phyloP scores from a whole-genome alignment of 1,140 invertebrate genomes.

The Drosophila seguyi region DNA sequence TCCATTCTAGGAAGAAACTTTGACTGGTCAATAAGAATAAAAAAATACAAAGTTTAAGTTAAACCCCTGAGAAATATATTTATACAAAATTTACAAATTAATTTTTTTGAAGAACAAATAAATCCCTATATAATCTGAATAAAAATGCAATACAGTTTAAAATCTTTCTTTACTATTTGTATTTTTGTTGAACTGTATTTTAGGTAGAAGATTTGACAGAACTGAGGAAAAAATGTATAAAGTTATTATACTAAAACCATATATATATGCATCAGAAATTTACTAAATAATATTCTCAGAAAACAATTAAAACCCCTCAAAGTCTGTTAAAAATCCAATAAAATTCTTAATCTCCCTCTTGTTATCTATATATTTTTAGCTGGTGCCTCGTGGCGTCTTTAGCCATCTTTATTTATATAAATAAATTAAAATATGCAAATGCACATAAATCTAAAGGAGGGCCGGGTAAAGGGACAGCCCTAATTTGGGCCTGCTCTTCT shows the following conservation, averaged over 20 bases:
- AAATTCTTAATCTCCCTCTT: neutral
- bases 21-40: no score
- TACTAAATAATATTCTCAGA: neutral
- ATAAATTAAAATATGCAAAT: constrained; percentile 62
- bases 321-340: constrained; percentile 2
- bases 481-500: constrained; percentile 29
- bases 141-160: no score
- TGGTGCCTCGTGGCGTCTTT: neutral
- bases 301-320: neutral
- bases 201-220: neutral
- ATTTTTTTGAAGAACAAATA: no score
- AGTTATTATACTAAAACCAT: neutral
- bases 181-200: neutral
- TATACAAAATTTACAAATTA: no score
- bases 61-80: no score
- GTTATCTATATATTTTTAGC: constrained; percentile 19
- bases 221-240: neutral
- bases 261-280: neutral
- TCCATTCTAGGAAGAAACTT: no score
- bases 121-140: no score
- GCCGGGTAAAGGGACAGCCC: constrained; percentile 17
- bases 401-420: constrained; percentile 48
- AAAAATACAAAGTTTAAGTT: no score
- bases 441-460: constrained; percentile 31
- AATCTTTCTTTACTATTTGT: no score